Conservation (phyloP, 1,140 invertebrate genomes). For the Muscidifurax raptorellus region DNA sequence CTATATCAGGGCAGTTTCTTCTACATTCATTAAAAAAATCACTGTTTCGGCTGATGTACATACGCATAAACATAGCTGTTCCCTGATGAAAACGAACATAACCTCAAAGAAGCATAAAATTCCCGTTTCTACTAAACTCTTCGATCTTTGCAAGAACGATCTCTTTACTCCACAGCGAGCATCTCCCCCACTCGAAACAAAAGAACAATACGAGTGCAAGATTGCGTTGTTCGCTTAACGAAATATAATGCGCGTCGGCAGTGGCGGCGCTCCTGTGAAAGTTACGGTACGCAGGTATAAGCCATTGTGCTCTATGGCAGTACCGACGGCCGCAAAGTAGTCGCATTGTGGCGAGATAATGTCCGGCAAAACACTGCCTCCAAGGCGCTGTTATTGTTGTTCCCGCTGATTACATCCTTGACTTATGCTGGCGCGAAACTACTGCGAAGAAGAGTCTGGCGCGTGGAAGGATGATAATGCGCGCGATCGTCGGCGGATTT, state of each 20-base stretch:
- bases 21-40: too few relatives aligned
- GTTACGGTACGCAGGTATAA: constrained; percentile 16
- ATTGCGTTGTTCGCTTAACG: not conserved
- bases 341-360: constrained; percentile 23
- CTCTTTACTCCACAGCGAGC: too few relatives aligned
- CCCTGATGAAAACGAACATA: too few relatives aligned
- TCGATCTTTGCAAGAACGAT: not conserved
- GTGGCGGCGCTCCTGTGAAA: constrained; percentile 23
- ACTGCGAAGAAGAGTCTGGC: not conserved
- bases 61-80: too few relatives aligned
- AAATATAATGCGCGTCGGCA: constrained; percentile 1
- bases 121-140: too few relatives aligned
- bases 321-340: not conserved
- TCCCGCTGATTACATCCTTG: not conserved
- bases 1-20: too few relatives aligned
- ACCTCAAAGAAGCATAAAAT: too few relatives aligned
- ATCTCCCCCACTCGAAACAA: not conserved
- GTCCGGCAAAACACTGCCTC: constrained; percentile 42
- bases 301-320: not conserved
- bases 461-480: not conserved
- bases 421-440: not conserved
- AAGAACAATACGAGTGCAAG: constrained; percentile 9
- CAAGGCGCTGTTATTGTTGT: not conserved
- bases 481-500: not conserved
- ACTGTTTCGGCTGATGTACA: too few relatives aligned